Percentiles rank a stretch among this genome's conserved stretches.
Conservation (phyloP, 2,888 invertebrate genomes). For the Tetranychus truncatus region DNA sequence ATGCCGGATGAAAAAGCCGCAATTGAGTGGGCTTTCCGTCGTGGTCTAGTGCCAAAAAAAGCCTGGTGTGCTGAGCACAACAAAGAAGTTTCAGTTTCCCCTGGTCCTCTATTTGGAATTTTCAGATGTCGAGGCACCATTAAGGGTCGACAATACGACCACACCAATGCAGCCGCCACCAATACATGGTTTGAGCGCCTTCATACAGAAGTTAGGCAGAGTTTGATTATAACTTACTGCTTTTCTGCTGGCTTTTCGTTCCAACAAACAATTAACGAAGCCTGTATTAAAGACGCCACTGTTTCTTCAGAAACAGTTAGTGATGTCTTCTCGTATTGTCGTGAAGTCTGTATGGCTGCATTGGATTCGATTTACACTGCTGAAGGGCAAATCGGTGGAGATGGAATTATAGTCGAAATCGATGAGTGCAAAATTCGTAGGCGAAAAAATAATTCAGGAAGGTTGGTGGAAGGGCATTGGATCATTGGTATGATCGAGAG, state of each 20-base stretch:
- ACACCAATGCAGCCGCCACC: too few species aligned
- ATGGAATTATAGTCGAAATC: background rate
- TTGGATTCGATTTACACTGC: background rate
- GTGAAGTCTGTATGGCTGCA: background rate
- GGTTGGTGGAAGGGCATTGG: background rate
- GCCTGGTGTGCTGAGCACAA: too few species aligned
- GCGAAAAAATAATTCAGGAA: background rate
- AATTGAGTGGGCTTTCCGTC: too few species aligned
- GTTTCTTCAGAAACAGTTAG: background rate
- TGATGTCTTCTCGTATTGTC: background rate
- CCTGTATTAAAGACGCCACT: background rate
- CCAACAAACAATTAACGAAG: background rate
- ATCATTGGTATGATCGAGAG: background rate
- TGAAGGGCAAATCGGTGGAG: background rate
- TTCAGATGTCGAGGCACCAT: too few species aligned
- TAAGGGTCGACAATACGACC: too few species aligned
- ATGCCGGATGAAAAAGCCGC: too few species aligned
- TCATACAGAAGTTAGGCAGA: too few species aligned
- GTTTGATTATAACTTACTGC: background rate
- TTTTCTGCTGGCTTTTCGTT: background rate
- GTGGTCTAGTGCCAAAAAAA: too few species aligned
- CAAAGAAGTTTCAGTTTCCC: too few species aligned
- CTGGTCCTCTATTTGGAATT: too few species aligned
- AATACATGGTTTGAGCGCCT: too few species aligned
- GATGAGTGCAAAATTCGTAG: background rate